Base-by-base conservation (phyloP, 2,888 invertebrate genomes). In the Drosophila meridiana region DNA sequence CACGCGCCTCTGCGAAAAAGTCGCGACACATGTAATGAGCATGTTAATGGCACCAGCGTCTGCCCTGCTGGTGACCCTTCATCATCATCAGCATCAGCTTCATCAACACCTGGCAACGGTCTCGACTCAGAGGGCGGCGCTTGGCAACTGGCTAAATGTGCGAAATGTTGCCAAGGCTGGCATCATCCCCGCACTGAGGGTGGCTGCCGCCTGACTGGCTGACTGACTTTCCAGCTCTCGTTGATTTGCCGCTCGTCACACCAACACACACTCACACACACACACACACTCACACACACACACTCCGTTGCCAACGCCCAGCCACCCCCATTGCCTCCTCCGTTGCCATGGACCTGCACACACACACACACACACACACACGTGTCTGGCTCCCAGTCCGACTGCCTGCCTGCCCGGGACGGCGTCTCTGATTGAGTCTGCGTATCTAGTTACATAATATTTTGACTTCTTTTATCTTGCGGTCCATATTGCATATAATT, bases 391-490 rank as follows among this genome's bases (percentile, higher is more conserved):
- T 66, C 20, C 20, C 20, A 20, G 68, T 11, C 52, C 36, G 52
- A 9, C 26, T 69, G 77, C 28, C 70, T 69, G 80, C 20, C 70
- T 60, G 65, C 28, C 28, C 20, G 52, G 45, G 66, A 66, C 59
- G 62, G 67, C 63, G 73, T 50, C 78, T 69, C 71, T 81, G 83
- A 77, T 77, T 78, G 82, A 79, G 70, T 64, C 79, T 76, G 64
- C 67, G 62, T 90, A 89, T 91, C 90, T 59, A 76, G 85, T 91
- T 90, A 89, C 91, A 91, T 79, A 91, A 91, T 91, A 91, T 91
- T 91, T 90, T 91, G 92, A 91, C 89, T 89, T 83, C 62, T 77
- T 79, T 83, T 83, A 80, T 74, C 73, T 73, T 62, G 82, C 45
- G 69, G 63, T 34, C 57, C 56, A 65, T 64, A 63, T 68, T 76